phyloP scores from a whole-genome alignment of 2,888 invertebrate species.

The Ditylenchus weischeri region DNA sequence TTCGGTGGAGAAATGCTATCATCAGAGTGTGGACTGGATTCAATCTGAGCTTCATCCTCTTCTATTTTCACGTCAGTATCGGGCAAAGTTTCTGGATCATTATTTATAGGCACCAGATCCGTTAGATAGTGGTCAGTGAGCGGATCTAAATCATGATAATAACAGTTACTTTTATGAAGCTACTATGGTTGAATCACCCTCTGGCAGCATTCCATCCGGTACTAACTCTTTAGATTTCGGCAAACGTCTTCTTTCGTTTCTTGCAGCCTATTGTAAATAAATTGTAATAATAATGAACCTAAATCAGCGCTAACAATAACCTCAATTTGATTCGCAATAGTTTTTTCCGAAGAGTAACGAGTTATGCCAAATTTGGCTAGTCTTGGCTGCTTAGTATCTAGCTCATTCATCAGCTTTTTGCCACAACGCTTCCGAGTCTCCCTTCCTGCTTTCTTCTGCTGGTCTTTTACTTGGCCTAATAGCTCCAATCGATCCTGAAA shows the following conservation, averaged over 20 bases:
- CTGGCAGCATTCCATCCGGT: slow-evolving; percentile 27
- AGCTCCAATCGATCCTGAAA: slow-evolving; percentile 35
- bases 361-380: slow-evolving; percentile 53
- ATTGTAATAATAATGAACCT: not conserved
- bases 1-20: no score
- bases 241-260: slow-evolving; percentile 2
- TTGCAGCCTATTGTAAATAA: not conserved
- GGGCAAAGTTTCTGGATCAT: not conserved
- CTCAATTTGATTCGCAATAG: slow-evolving; percentile 4
- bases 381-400: slow-evolving; percentile 45
- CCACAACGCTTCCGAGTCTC: slow-evolving; percentile 17
- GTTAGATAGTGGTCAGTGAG: slow-evolving; percentile 18
- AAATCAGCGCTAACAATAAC: not conserved
- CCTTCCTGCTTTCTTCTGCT: slow-evolving; percentile 46
- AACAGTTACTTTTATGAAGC: no score
- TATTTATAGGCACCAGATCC: not conserved
- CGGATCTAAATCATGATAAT: slow-evolving; percentile 6
- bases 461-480: slow-evolving; percentile 39
- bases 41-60: not conserved
- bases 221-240: slow-evolving; percentile 13
- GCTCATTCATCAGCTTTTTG: slow-evolving; percentile 13
- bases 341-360: slow-evolving; percentile 37
- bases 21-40: no score
- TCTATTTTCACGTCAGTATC: not conserved
- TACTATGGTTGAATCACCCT: not conserved